Percentiles rank a stretch among this genome's conserved stretches.
Conservation (phyloP, 2,888 invertebrate species). For the Congeria kusceri region DNA sequence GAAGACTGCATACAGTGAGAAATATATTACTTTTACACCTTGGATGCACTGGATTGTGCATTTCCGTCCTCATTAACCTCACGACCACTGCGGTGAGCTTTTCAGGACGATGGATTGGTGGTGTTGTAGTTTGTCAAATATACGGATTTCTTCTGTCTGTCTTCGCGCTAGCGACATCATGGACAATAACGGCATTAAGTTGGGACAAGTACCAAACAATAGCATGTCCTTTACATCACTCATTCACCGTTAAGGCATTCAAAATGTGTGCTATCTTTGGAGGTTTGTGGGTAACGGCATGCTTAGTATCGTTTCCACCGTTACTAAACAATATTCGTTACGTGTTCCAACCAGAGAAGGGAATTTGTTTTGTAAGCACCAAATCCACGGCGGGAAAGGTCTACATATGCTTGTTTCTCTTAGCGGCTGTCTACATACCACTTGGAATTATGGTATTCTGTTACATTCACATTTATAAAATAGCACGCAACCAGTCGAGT, state of each 20-base stretch:
- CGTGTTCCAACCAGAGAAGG: conserved; percentile 72
- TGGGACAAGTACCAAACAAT: conserved; percentile 83
- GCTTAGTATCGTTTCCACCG: conserved; percentile 74
- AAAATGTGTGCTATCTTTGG: conserved; percentile 76
- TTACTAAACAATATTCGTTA: conserved; percentile 72
- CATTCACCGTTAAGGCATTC: conserved; percentile 72
- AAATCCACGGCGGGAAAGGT: conserved; percentile 65
- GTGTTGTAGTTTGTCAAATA: conserved; percentile 68
- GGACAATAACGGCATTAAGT: conserved; percentile 79
- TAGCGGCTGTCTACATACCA: conserved; percentile 73
- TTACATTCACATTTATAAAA: conserved; percentile 80
- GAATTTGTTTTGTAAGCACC: conserved; percentile 75
- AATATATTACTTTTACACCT: conserved; percentile 77
- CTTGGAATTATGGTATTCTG: conserved; percentile 78
- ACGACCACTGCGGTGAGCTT: conserved; percentile 69
- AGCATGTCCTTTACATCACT: conserved; percentile 78
- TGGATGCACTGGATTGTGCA: conserved; percentile 67
- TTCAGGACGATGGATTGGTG: conserved; percentile 71
- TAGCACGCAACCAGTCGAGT: conserved; percentile 80
- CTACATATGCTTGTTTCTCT: conserved; percentile 69
- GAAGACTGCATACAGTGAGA: conserved; percentile 71
- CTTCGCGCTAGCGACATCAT: conserved; percentile 68
- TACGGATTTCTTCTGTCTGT: conserved; percentile 70
- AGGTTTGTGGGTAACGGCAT: conserved; percentile 74
- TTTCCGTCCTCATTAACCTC: conserved; percentile 64